Evolutionary conservation across 2,797 vertebrate genomes (phyloP).

Genomic region (Lepilemur septentrionalis): DNA sequence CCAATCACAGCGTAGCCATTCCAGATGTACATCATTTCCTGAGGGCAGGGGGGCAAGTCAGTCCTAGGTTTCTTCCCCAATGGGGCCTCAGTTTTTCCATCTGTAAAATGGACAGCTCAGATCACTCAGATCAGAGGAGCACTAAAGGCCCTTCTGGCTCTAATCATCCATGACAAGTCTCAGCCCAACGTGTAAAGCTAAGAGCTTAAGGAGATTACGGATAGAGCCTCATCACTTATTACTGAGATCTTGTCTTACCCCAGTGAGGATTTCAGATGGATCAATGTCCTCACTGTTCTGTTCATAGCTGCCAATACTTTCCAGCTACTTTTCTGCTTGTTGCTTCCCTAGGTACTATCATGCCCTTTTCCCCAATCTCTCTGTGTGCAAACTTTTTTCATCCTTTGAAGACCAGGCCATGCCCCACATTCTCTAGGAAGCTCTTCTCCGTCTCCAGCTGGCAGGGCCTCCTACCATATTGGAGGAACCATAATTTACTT

Average conservation of each 20-base stretch:
- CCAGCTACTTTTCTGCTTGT: not conserved
- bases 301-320: not conserved
- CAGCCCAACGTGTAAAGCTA: not conserved
- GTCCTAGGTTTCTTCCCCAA: not conserved
- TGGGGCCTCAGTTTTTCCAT: constrained; percentile 33
- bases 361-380: not conserved
- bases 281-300: not conserved
- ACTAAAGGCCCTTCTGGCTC: not conserved
- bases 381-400: not conserved
- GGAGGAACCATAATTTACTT: not conserved
- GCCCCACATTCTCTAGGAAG: not conserved
- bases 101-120: constrained; percentile 36
- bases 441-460: not conserved
- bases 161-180: not conserved
- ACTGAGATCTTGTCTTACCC: not conserved
- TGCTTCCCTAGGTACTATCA: not conserved
- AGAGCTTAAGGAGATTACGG: not conserved
- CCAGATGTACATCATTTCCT: constrained; percentile 99
- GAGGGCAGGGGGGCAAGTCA: constrained; percentile 50
- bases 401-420: not conserved
- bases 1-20: constrained; percentile 98
- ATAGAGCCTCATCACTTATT: not conserved
- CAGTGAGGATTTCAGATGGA: not conserved
- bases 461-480: not conserved
- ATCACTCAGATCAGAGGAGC: constrained; percentile 26